phyloP scores from a whole-genome alignment of 2,113 vertebrate species.

The Eclectus roratus region DNA sequence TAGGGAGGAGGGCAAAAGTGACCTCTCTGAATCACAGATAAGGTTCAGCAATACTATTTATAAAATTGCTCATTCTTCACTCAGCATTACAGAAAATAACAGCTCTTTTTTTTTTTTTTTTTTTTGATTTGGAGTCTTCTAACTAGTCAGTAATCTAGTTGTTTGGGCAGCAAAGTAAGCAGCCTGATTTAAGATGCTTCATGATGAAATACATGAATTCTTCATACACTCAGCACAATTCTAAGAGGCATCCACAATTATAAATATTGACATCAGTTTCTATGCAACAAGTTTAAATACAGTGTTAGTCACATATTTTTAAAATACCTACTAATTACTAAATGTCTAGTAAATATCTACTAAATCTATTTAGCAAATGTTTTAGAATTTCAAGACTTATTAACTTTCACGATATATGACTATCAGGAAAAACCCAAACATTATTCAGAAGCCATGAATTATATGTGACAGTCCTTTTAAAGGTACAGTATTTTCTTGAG shows the following conservation, averaged over 20 bases:
- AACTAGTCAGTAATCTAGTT: not conserved
- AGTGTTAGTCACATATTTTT: not conserved
- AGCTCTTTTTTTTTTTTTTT: not conserved
- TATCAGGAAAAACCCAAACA: not conserved
- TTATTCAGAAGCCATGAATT: not conserved
- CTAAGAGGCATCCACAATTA: not conserved
- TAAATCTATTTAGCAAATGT: not conserved
- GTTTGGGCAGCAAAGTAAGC: not conserved
- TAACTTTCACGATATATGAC: not conserved
- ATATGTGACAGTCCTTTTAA: not conserved
- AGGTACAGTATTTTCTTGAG: not conserved
- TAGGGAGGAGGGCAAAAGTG: not conserved
- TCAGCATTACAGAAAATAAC: not conserved
- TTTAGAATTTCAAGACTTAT: not conserved
- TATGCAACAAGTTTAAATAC: not conserved
- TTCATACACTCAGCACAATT: not conserved
- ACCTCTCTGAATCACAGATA: not conserved
- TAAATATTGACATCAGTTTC: not conserved
- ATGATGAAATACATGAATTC: not conserved
- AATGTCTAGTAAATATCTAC: not conserved
- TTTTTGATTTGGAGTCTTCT: not conserved
- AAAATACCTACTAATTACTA: not conserved
- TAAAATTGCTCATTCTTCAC: not conserved
- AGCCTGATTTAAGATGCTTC: not conserved
- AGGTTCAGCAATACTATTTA: not conserved